Evolutionary conservation across 2,888 invertebrate genomes (phyloP).

Genomic region (Drosophila nr. perissopoda): DNA sequence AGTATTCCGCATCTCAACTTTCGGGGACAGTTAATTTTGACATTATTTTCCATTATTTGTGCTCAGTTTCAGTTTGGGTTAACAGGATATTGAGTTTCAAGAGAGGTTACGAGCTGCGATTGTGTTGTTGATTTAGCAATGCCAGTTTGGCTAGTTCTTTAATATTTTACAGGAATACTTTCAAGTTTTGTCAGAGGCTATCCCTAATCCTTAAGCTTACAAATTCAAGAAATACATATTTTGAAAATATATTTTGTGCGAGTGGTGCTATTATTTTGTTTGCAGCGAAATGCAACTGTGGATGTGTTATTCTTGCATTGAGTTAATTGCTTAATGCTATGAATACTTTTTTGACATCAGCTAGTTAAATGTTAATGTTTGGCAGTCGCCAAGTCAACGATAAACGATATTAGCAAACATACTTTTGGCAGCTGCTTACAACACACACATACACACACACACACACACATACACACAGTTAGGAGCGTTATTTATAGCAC

Average conservation of each 20-base stretch:
- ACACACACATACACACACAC: conserved; percentile 9
- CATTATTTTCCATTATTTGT: conserved; percentile 15
- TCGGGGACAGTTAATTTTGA: conserved; percentile 28
- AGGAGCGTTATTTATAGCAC: conserved; percentile 35
- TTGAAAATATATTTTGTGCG: no score
- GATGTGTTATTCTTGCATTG: no score
- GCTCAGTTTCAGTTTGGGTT: conserved; percentile 2
- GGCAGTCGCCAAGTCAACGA: conserved; percentile 45
- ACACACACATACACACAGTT: not conserved
- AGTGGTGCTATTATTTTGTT: no score
- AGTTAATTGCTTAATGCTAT: no score
- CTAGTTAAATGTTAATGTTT: conserved; percentile 18
- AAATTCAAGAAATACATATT: no score
- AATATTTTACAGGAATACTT: conserved; percentile 3
- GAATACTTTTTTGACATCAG: not conserved
- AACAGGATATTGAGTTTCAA: conserved; percentile 31
- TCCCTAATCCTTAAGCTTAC: no score
- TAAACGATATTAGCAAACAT: conserved; percentile 46
- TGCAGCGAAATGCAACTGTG: no score
- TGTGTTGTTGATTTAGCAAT: not conserved
- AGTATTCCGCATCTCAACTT: conserved; percentile 34
- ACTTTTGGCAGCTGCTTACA: conserved; percentile 41
- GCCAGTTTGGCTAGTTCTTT: not conserved
- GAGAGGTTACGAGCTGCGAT: not conserved
- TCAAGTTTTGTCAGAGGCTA: not conserved